A percentile compares a stretch with the other conserved stretches of the same genome.
These are phyloP conservation scores for Diglossa brunneiventris DNA, from an alignment of 2,113 vertebrate genomes.

Conservation along the genomic window DNA sequence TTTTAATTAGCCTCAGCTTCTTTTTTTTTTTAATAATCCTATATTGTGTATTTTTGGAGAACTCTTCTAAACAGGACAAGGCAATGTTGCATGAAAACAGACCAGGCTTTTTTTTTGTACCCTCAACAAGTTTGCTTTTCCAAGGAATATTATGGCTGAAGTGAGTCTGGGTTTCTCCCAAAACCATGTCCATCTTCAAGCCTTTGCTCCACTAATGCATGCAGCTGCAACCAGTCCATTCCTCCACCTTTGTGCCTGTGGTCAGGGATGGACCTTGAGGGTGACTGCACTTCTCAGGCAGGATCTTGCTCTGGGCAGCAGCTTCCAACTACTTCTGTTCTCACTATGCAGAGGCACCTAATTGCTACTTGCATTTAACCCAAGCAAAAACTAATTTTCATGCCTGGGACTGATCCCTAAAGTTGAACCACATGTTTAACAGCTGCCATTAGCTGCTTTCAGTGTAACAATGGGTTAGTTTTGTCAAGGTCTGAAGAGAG, in stretches of 20 bases:
- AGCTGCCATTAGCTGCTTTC: not conserved
- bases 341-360: not conserved
- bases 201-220: not conserved
- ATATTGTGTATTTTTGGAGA: not conserved
- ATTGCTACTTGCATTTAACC: not conserved
- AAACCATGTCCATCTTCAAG: not conserved
- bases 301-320: not conserved
- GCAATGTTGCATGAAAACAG: not conserved
- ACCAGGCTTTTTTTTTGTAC: not conserved
- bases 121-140: not conserved
- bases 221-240: not conserved
- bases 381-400: not conserved
- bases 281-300: not conserved
- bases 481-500: not conserved
- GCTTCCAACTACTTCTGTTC: not conserved
- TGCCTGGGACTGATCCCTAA: not conserved
- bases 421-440: constrained; percentile 6
- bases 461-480: not conserved
- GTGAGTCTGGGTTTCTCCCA: not conserved
- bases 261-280: not conserved
- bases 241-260: not conserved
- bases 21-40: not conserved
- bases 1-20: not conserved
- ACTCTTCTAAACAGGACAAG: not conserved
- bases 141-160: not conserved